These are phyloP conservation scores for Percina caprodes DNA, from an alignment of 2,113 vertebrate genomes.

Conservation along the genomic window DNA sequence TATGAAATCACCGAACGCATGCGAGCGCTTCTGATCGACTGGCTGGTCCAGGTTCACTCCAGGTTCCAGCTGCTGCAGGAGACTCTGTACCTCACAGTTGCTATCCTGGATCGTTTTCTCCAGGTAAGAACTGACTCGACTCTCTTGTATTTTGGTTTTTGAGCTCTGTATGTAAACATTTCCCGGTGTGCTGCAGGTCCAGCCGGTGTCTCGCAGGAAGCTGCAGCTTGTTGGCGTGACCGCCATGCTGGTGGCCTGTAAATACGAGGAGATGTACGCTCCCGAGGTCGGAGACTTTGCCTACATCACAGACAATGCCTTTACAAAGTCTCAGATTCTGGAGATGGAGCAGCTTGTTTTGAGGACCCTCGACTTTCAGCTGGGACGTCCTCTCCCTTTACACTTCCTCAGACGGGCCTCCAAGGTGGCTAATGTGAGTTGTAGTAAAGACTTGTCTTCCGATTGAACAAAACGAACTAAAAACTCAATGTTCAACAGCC, in stretches of 20 bases:
- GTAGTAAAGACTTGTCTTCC: too few species aligned
- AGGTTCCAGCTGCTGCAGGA: conserved; percentile 94
- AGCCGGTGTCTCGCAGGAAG: conserved; percentile 88
- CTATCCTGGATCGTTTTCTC: conserved; percentile 92
- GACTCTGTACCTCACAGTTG: conserved; percentile 93
- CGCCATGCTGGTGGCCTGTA: conserved; percentile 91
- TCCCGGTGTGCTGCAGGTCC: conserved; percentile 77
- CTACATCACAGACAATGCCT: conserved; percentile 94
- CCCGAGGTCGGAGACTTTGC: conserved; percentile 92
- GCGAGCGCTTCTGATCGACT: conserved; percentile 94
- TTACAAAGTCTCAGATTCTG: conserved; percentile 87
- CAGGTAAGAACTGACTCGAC: conserved; percentile 78
- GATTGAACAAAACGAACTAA: too few species aligned
- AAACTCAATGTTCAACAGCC: too few species aligned
- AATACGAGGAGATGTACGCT: conserved; percentile 93
- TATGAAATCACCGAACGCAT: conserved; percentile 89
- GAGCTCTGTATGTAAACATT: background rate
- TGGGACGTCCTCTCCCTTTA: conserved; percentile 92
- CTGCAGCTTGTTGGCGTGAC: conserved; percentile 94
- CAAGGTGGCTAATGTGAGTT: conserved; percentile 90
- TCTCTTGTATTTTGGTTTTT: background rate
- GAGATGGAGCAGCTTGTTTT: conserved; percentile 92
- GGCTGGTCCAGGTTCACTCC: conserved; percentile 95
- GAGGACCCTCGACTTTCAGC: conserved; percentile 86
- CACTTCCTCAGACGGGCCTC: conserved; percentile 95